Percentiles rank a stretch among this genome's conserved stretches.
phyloP scores from a whole-genome alignment of 2,113 vertebrate genomes.

The Erpornis zantholeuca region DNA sequence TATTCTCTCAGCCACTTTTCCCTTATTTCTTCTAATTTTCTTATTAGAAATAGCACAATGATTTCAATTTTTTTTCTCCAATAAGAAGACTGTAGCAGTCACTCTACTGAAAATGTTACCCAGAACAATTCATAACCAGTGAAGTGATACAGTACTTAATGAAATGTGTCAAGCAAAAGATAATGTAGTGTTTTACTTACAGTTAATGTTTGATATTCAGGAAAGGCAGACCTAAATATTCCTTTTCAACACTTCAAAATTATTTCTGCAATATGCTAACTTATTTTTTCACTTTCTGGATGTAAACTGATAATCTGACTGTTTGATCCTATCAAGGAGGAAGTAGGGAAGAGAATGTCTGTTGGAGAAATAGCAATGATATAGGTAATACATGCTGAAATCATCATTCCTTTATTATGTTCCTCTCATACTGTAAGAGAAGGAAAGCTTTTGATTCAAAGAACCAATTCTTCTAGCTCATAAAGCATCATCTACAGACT shows the following conservation, averaged over 20 bases:
- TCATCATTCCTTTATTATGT: not conserved
- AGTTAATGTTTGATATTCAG: not conserved
- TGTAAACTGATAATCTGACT: not conserved
- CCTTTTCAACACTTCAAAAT: not conserved
- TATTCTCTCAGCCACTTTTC: not conserved
- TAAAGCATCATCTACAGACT: not conserved
- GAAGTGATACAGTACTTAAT: not conserved
- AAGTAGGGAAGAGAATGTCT: not conserved
- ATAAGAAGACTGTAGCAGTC: not conserved
- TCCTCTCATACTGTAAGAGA: not conserved
- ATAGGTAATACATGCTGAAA: not conserved
- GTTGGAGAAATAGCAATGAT: not conserved
- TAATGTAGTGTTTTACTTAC: not conserved
- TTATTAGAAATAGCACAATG: not conserved
- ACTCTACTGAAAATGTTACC: not conserved
- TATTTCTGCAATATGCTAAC: not conserved
- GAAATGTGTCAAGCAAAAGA: not conserved
- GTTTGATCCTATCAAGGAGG: not conserved
- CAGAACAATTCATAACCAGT: not conserved
- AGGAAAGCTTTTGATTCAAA: not conserved
- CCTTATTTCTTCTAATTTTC: not conserved
- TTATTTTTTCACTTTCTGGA: not conserved
- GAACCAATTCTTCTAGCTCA: not conserved
- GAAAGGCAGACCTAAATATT: not conserved
- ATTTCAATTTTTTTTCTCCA: not conserved